phyloP scores from a whole-genome alignment of 2,797 vertebrate genomes.

The Brachyrhaphis roseni region DNA sequence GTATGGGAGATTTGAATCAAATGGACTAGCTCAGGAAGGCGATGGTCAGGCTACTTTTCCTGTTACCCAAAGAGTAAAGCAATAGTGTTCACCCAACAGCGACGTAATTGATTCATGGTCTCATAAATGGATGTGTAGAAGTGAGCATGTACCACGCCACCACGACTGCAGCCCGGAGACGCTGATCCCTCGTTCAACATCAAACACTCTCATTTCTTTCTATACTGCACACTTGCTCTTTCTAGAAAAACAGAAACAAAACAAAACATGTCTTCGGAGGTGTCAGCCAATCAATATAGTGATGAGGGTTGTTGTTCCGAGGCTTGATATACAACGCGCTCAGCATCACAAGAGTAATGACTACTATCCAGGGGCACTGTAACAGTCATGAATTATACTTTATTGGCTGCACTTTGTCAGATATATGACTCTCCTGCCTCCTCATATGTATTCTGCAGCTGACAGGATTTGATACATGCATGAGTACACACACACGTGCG shows the following conservation, averaged over 20 bases:
- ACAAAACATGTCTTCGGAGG: slow-evolving; percentile 55
- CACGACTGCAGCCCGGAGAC: background rate
- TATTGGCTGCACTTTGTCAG: slow-evolving; percentile 77
- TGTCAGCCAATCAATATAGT: slow-evolving; percentile 76
- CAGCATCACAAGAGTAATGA: slow-evolving; percentile 78
- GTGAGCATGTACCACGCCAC: background rate
- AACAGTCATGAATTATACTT: slow-evolving; percentile 79
- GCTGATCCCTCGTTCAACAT: slow-evolving; percentile 12
- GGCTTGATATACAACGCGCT: slow-evolving; percentile 67
- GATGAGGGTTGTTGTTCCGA: slow-evolving; percentile 78
- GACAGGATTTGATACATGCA: slow-evolving; percentile 72
- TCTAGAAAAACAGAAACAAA: slow-evolving; percentile 11
- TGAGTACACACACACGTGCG: slow-evolving; percentile 7
- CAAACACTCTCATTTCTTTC: slow-evolving; percentile 27
- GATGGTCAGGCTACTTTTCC: background rate
- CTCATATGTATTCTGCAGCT: slow-evolving; percentile 62
- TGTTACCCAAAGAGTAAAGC: background rate
- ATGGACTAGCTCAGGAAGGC: no score
- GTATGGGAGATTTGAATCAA: no score
- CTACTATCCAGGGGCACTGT: slow-evolving; percentile 72
- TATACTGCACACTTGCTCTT: slow-evolving; percentile 33
- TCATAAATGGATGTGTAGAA: background rate
- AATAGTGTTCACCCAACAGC: background rate
- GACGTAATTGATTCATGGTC: background rate
- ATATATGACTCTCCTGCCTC: slow-evolving; percentile 75